Evolutionary conservation across 2,113 vertebrate species (phyloP).

Genomic region (Lampris megalopsis): DNA sequence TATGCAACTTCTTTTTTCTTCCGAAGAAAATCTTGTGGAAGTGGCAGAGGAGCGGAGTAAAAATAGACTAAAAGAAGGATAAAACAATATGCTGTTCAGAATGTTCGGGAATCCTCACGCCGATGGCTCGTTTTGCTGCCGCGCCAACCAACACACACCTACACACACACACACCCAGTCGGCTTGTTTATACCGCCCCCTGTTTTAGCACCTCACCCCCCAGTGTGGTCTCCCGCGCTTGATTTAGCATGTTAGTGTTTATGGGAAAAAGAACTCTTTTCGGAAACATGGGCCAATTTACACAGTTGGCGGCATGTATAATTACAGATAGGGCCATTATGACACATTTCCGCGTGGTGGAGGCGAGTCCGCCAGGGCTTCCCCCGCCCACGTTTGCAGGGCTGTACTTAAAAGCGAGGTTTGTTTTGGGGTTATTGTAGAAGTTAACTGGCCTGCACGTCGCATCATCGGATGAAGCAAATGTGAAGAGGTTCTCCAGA

Average conservation of each 20-base stretch:
- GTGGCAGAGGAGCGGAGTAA: conserved; percentile 24
- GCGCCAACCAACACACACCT: not conserved
- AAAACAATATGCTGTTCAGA: conserved; percentile 57
- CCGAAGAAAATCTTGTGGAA: conserved; percentile 33
- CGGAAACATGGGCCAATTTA: conserved; percentile 24
- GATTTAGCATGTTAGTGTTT: conserved; percentile 38
- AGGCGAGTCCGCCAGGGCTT: conserved; percentile 41
- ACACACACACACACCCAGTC: conserved; percentile 2
- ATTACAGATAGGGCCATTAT: conserved; percentile 62
- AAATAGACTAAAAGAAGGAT: conserved; percentile 14
- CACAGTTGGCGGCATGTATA: conserved; percentile 59
- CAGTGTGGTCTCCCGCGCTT: conserved; percentile 28
- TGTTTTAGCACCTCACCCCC: conserved; percentile 15
- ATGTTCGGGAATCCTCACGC: conserved; percentile 41
- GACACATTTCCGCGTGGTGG: conserved; percentile 61
- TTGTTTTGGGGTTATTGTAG: conserved; percentile 55
- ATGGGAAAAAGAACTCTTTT: conserved; percentile 31
- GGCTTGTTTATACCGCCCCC: conserved; percentile 2
- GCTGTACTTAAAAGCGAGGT: conserved; percentile 56
- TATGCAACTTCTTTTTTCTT: conserved; percentile 16
- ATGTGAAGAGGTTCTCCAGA: conserved; percentile 20
- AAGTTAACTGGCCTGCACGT: conserved; percentile 51
- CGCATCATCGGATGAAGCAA: conserved; percentile 19
- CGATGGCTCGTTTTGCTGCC: conserved; percentile 48
- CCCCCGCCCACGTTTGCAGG: conserved; percentile 52